Conservation (phyloP, 2,797 vertebrate genomes). For the Lagothrix lagotricha region DNA sequence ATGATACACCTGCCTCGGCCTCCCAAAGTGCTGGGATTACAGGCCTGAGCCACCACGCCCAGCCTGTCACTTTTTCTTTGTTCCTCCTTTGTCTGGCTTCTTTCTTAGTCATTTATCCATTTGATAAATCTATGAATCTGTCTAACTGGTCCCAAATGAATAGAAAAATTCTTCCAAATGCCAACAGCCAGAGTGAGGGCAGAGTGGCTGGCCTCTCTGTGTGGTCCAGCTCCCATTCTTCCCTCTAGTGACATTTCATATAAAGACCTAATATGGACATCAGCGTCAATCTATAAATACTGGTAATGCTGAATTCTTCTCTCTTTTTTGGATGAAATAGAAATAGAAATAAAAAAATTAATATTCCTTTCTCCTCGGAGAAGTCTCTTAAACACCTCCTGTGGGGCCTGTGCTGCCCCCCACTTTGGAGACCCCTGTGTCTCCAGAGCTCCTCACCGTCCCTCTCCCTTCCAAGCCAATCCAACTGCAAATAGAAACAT, state of each 20-base stretch:
- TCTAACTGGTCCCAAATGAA: neutral
- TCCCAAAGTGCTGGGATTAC: too few relatives aligned
- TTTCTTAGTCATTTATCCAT: neutral
- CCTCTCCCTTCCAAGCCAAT: neutral
- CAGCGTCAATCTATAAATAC: neutral
- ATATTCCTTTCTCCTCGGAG: neutral
- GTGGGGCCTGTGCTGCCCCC: neutral
- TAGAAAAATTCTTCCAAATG: neutral
- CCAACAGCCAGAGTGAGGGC: neutral
- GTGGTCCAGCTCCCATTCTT: neutral
- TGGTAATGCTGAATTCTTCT: neutral
- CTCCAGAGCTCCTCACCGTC: rapidly evolving
- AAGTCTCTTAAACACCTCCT: neutral
- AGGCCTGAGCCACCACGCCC: too few relatives aligned
- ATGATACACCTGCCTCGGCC: too few relatives aligned
- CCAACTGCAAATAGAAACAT: neutral
- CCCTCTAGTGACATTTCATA: neutral
- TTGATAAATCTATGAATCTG: neutral
- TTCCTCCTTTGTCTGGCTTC: neutral
- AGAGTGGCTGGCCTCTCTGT: neutral
- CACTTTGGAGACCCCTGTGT: neutral
- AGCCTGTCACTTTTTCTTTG: neutral
- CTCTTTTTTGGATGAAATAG: neutral
- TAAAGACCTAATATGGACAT: neutral
- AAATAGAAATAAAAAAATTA: neutral